Evolutionary conservation across 1,140 invertebrate genomes (phyloP).

Genomic region (Drosophila trapezifrons): DNA sequence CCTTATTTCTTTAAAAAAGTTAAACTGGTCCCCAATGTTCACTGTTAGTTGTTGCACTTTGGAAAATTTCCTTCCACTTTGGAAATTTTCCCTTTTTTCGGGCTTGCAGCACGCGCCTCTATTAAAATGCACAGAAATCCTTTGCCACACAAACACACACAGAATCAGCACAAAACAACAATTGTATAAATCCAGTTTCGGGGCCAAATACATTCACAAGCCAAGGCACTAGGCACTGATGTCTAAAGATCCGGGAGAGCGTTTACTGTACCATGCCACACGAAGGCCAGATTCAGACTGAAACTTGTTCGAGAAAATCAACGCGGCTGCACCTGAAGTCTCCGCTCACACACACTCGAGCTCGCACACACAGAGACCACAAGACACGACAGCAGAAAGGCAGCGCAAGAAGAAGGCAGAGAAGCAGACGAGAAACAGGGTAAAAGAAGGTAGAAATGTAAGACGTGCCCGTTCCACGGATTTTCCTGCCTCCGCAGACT

Average conservation of each 20-base stretch:
- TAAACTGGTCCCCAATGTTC: constrained; percentile 11
- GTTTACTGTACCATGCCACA: constrained; percentile 84
- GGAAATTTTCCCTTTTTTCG: too few species aligned
- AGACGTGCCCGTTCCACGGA: constrained; percentile 78
- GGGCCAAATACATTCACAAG: constrained; percentile 35
- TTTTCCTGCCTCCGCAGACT: constrained; percentile 64
- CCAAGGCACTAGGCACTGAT: constrained; percentile 38
- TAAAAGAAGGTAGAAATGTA: constrained; percentile 71
- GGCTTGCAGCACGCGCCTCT: constrained; percentile 54
- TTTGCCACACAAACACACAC: constrained; percentile 36
- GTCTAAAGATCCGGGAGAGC: constrained; percentile 45
- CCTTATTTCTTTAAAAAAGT: neutral
- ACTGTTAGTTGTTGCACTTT: constrained; percentile 29
- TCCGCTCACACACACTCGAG: constrained; percentile 45
- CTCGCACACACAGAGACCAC: constrained; percentile 41
- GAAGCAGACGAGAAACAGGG: constrained; percentile 50
- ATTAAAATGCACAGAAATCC: constrained; percentile 47
- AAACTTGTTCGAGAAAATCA: constrained; percentile 83
- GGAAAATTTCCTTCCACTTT: constrained; percentile 8
- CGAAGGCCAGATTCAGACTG: constrained; percentile 84
- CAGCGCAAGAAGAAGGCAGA: constrained; percentile 39
- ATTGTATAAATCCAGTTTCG: constrained; percentile 60
- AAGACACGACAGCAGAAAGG: constrained; percentile 77
- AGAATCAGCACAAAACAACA: constrained; percentile 33
- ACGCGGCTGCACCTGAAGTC: constrained; percentile 77